Evolutionary conservation across 1,140 invertebrate species (phyloP).

Genomic region (Melitaea cinxia): DNA sequence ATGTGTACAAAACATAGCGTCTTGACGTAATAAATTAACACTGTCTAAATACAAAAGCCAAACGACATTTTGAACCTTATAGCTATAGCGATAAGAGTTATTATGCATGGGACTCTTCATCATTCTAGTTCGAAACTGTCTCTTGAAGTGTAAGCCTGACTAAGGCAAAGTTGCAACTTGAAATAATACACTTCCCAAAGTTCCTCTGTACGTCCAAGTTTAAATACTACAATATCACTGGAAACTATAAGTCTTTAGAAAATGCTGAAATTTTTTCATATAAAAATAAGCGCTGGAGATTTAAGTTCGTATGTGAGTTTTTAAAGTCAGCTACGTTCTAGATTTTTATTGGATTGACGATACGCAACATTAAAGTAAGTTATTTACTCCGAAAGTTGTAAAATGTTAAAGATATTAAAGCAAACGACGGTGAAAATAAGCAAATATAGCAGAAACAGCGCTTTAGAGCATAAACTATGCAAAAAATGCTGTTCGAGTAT

Average conservation of each 20-base stretch:
- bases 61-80: not conserved
- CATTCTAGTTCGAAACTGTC: conserved; percentile 41
- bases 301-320: not conserved
- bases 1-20: conserved; percentile 1
- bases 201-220: conserved; percentile 23
- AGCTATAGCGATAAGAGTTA: not conserved
- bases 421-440: no score
- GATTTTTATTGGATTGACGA: not conserved
- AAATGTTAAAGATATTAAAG: no score
- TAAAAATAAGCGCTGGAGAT: not conserved
- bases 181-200: conserved; percentile 34
- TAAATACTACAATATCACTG: conserved; percentile 5
- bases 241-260: conserved; percentile 5
- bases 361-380: not conserved
- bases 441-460: no score
- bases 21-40: conserved; percentile 18
- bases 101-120: not conserved
- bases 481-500: no score
- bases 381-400: no score
- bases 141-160: conserved; percentile 35
- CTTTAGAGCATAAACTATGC: no score
- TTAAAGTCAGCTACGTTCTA: not conserved
- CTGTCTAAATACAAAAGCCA: not conserved
- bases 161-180: conserved; percentile 28
- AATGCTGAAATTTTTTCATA: not conserved